A percentile compares a stretch with the other conserved stretches of the same genome.
Conservation (phyloP, 2,888 invertebrate genomes). For the Sialis lutaria region DNA sequence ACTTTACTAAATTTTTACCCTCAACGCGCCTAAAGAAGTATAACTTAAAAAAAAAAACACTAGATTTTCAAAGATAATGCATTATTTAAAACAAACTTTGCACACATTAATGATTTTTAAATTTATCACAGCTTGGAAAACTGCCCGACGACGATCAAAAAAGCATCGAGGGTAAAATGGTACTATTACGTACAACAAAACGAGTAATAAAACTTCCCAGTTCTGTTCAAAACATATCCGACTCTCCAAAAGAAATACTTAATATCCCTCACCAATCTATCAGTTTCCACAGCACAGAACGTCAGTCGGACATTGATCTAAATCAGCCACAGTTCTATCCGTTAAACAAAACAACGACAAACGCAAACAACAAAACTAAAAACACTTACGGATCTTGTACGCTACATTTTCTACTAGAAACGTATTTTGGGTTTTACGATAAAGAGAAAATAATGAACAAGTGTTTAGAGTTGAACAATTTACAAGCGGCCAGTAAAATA, state of each 20-base stretch:
- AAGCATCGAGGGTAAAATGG: constrained; percentile 36
- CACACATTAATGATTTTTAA: too few species aligned
- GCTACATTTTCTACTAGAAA: constrained; percentile 22
- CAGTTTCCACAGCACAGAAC: constrained; percentile 14
- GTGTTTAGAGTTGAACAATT: constrained; percentile 22
- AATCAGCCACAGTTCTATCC: constrained; percentile 6
- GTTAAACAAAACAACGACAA: not conserved
- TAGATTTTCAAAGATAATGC: too few species aligned
- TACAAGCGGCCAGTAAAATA: constrained; percentile 25
- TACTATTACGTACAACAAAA: constrained; percentile 53
- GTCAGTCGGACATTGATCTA: constrained; percentile 2
- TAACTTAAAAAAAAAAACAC: too few species aligned
- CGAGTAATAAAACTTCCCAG: constrained; percentile 51
- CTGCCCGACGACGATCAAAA: constrained; percentile 36
- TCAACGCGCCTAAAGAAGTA: too few species aligned
- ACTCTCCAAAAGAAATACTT: constrained; percentile 24
- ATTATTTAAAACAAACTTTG: too few species aligned
- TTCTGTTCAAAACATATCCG: constrained; percentile 17
- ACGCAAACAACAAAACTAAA: not conserved
- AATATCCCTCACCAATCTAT: constrained; percentile 24
- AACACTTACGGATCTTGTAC: constrained; percentile 18
- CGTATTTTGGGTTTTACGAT: constrained; percentile 24
- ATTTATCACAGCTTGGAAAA: constrained; percentile 30
- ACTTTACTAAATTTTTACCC: too few species aligned
- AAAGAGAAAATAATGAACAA: constrained; percentile 21